These are phyloP conservation scores for Cylas formicarius DNA, from an alignment of 1,140 invertebrate genomes.

Conservation along the genomic window DNA sequence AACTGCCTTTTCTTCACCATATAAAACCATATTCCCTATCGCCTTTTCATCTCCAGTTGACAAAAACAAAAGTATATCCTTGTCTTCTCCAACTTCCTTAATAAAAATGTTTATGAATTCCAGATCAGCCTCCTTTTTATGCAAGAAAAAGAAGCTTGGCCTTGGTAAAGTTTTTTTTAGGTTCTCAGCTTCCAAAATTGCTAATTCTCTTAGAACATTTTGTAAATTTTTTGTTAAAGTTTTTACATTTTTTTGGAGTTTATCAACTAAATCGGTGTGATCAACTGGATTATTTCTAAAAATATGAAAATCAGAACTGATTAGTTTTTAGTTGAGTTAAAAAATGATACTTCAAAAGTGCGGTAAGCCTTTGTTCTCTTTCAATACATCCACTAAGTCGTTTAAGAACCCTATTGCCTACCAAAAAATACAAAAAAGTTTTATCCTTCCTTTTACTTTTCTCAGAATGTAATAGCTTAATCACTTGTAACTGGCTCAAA, in stretches of 20 bases:
- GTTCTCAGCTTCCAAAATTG: conserved; percentile 54
- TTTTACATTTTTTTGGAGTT: conserved; percentile 62
- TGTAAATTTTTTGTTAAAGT: conserved; percentile 54
- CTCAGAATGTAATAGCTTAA: conserved; percentile 64
- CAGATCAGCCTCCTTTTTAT: conserved; percentile 64
- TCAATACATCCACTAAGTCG: conserved; percentile 53
- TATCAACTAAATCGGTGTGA: conserved; percentile 63
- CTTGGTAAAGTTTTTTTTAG: conserved; percentile 47
- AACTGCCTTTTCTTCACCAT: conserved; percentile 47
- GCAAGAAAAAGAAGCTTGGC: conserved; percentile 52
- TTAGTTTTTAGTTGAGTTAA: too few species aligned
- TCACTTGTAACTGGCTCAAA: conserved; percentile 67
- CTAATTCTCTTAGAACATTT: conserved; percentile 58
- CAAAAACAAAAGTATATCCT: conserved; percentile 55
- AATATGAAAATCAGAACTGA: too few species aligned
- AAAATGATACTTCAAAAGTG: conserved; percentile 55
- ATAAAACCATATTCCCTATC: conserved; percentile 57
- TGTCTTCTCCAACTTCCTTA: conserved; percentile 51
- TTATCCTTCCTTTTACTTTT: conserved; percentile 70
- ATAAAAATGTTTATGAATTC: conserved; percentile 64
- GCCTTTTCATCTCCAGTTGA: conserved; percentile 63
- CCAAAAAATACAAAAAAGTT: conserved; percentile 57
- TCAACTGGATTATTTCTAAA: conserved; percentile 58
- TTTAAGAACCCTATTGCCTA: conserved; percentile 58
- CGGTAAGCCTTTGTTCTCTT: conserved; percentile 59